Evolutionary conservation across 2,113 vertebrate species (phyloP), one percentile per base, ranked within the genome.

Genomic region (Oceanodroma tethys): DNA sequence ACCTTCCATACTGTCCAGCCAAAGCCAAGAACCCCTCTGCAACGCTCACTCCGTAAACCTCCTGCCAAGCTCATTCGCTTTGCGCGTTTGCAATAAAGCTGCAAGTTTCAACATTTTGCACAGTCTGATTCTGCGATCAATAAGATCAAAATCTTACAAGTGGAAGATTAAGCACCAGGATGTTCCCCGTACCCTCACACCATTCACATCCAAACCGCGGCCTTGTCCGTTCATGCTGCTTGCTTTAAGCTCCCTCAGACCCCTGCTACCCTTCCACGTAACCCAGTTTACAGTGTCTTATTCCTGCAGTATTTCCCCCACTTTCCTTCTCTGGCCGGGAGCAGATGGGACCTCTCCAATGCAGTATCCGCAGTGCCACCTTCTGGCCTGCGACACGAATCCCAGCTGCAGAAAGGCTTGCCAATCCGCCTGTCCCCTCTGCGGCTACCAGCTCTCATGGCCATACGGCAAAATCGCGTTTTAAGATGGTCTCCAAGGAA

Each of bases 291-390:
- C 17, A 29, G 66, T 6, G 81, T 34, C 70, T 72, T 23, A 6
- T 50, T 50, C 13, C 45, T 42, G 65, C 47, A 27, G 68, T 27
- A 25, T 72, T 73, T 66, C 45, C 81, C 66, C 63, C 60, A 23
- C 59, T 81, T 76, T 90, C 67, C 70, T 72, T 0, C 95, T 76
- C 52, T 0, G 72, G 38, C 47, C n/a, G 13, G 50, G n/a, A 38
- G 45, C 74, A 34, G 72, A 62, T 7, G 66, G 80, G 88, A 88
- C 96, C 88, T 94, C 17, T 52, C 94, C 90, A 98, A 94, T 1
- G 78, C 81, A 98, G 98, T 97, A 76, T 97, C 95, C 95, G 98
- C 98, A 98, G 98, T 97, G 98, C 98, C 98, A 98, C 97, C 98
- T 98, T 91, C 98, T 98, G 98, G 97, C 58, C 14, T 94, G 90